A percentile compares a stretch with the other conserved stretches of the same genome.
Evolutionary conservation across 2,113 vertebrate species (phyloP).

Genomic region (Archilochus colubris): DNA sequence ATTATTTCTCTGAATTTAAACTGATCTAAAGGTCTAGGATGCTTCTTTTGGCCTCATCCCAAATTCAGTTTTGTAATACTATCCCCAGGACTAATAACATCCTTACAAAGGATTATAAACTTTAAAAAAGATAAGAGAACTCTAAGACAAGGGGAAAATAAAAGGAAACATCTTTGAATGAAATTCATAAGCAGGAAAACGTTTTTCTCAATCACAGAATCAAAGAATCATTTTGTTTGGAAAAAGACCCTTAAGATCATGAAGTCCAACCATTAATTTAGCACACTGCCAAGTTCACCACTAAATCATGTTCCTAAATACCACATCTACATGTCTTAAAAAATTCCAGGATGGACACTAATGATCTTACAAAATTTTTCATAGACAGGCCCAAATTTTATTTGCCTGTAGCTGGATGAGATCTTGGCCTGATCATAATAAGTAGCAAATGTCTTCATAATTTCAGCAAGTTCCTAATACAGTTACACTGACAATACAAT

Average conservation of each 20-base stretch:
- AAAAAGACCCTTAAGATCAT: too few relatives aligned
- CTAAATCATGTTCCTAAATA: too few relatives aligned
- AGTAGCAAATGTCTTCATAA: neutral
- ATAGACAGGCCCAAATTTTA: neutral
- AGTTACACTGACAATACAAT: neutral
- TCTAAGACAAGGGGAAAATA: neutral
- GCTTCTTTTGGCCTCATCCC: neutral
- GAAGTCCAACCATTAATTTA: too few relatives aligned
- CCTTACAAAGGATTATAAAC: neutral
- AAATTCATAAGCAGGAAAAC: neutral
- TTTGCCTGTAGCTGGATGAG: neutral
- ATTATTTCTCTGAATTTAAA: neutral
- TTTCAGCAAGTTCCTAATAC: neutral
- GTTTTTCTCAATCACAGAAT: neutral
- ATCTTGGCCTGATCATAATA: neutral
- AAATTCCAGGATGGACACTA: too few relatives aligned
- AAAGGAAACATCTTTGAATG: neutral
- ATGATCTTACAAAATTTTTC: neutral
- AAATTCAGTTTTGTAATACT: neutral
- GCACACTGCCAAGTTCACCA: too few relatives aligned
- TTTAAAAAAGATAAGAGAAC: neutral
- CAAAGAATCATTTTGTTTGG: too few relatives aligned
- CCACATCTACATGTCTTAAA: too few relatives aligned
- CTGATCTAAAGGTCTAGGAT: neutral
- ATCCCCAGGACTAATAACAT: neutral